Evolutionary conservation across 2,888 invertebrate genomes (phyloP), one percentile per base, ranked within the genome.

Genomic region (Pegoplata infirma): DNA sequence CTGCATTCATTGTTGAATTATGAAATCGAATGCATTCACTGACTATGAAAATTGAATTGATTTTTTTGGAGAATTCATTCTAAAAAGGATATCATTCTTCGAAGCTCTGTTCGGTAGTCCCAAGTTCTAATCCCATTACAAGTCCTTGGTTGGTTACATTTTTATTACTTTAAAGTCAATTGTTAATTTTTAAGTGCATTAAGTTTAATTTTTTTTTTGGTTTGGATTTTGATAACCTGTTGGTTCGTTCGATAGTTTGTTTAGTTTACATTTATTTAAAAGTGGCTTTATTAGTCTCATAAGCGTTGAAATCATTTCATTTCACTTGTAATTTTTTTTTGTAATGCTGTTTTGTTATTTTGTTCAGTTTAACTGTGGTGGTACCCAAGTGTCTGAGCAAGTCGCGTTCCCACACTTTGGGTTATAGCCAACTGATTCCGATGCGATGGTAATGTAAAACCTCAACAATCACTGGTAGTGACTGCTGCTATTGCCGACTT

Each of bases 361-460:
- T 59, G 32, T 25, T 32, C 32, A 32, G 47, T 68, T 55, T 68
- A 25, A 36, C 40, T 67, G n/a, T n/a, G n/a, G n/a, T n/a, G 72
- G 77, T 72, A 72, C 66, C 77, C 77, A 72, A 73, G 77, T 72
- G 77, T 77, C 72, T 67, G 63, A 72, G 66, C 67, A 47, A 72
- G 66, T 67, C 67, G 72, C 76, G 76, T 77, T 77, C 77, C 77
- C 77, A 77, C 77, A 77, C 77, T 77, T 77, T 77, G 66, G 76
- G 46, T 71, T 71, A 68, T 56, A 28, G 17, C n/a, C n/a, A n/a
- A n/a, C n/a, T n/a, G n/a, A n/a, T n/a, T n/a, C n/a, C n/a, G 12
- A 12, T 21, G 5, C 5, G 44, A 44, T 59, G 32, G 67, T 74
- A 67, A 67, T 40, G 25, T 61, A 49, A 75, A 68, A 56, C 68